phyloP scores from a whole-genome alignment of 2,797 vertebrate species.

The Sarcoramphus papa region DNA sequence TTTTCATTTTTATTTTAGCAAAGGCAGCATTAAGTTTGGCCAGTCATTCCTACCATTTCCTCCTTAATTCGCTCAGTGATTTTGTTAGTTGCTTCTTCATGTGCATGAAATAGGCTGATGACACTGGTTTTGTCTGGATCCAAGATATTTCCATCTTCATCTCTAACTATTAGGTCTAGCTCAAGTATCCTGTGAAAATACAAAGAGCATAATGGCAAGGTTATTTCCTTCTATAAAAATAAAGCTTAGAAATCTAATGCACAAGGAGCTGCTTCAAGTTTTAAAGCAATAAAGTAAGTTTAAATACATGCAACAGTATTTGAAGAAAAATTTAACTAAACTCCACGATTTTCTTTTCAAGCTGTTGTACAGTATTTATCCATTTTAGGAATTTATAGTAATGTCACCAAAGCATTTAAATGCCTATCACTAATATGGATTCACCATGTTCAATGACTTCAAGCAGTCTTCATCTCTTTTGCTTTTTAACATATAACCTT shows the following conservation, averaged over 20 bases:
- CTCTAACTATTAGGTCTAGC: slow-evolving; percentile 91
- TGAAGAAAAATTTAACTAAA: neutral
- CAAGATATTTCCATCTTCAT: slow-evolving; percentile 92
- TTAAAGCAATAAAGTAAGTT: neutral
- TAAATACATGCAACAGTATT: neutral
- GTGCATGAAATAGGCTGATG: slow-evolving; percentile 93
- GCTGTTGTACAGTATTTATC: neutral
- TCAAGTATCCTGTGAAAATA: slow-evolving; percentile 85
- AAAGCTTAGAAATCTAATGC: neutral
- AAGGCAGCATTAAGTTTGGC: neutral
- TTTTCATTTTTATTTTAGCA: neutral
- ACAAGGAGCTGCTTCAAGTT: neutral
- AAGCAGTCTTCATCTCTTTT: neutral
- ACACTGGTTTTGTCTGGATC: slow-evolving; percentile 92
- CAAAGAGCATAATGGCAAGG: neutral
- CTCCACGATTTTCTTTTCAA: neutral
- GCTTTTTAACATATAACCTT: neutral
- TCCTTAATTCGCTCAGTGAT: slow-evolving; percentile 94
- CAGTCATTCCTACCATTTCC: slow-evolving; percentile 81
- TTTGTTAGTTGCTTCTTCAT: slow-evolving; percentile 88
- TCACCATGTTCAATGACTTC: neutral
- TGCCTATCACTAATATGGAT: neutral
- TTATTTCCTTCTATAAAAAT: neutral
- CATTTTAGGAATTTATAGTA: neutral
- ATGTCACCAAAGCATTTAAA: neutral